Percentiles rank a stretch among this genome's conserved stretches.
phyloP scores from a whole-genome alignment of 2,888 invertebrate genomes.

The Eustalomyia histrio region DNA sequence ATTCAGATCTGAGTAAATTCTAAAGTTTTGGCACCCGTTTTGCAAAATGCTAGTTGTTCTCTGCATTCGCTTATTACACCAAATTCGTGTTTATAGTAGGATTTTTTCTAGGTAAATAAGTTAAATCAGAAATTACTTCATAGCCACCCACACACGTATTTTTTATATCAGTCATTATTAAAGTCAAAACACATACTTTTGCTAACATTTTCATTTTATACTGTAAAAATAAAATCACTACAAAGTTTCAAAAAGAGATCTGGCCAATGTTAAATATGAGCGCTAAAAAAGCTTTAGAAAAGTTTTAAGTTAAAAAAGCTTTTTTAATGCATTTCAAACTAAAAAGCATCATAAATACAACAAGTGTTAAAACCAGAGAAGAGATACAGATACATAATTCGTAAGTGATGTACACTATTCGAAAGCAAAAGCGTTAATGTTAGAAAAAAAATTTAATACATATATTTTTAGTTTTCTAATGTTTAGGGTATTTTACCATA shows the following conservation, averaged over 20 bases:
- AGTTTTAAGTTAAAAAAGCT: constrained; percentile 33
- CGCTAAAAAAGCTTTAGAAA: not conserved
- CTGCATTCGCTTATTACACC: not conserved
- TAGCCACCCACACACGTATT: constrained; percentile 55
- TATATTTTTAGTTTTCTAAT: too few species aligned
- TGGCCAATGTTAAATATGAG: constrained; percentile 8
- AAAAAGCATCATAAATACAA: constrained; percentile 26
- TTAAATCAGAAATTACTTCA: constrained; percentile 47
- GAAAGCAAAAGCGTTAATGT: too few species aligned
- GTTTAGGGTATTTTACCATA: too few species aligned
- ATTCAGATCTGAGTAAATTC: too few species aligned
- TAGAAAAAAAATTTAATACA: not conserved
- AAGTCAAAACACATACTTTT: constrained; percentile 1
- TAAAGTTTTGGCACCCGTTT: not conserved
- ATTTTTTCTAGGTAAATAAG: constrained; percentile 31
- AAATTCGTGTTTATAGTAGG: not conserved
- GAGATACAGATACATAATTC: not conserved
- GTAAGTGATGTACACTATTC: not conserved
- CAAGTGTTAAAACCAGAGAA: constrained; percentile 26
- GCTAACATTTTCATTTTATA: constrained; percentile 18
- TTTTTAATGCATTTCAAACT: constrained; percentile 1
- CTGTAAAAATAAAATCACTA: not conserved
- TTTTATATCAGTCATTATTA: constrained; percentile 21
- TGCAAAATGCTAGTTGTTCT: not conserved
- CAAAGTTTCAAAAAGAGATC: constrained; percentile 25